phyloP scores from a whole-genome alignment of 2,797 vertebrate species.

The Mycteria americana region DNA sequence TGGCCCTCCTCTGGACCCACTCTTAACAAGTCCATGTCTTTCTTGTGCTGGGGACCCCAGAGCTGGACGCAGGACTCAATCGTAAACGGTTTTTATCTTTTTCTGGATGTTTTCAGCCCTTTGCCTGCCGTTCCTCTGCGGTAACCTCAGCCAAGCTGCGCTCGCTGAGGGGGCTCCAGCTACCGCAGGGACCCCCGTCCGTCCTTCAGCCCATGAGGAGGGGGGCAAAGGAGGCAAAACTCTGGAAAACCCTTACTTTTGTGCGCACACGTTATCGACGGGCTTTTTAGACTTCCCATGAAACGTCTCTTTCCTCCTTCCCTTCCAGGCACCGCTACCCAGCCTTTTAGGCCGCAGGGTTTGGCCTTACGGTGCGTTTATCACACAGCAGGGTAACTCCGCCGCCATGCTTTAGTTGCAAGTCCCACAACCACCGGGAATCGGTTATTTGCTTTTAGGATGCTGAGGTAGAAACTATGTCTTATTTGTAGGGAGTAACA shows the following conservation, averaged over 20 bases:
- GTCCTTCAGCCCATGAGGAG: accelerated
- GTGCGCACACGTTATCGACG: accelerated
- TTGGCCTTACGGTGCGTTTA: accelerated
- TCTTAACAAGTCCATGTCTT: no score
- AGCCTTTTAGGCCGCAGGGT: not conserved
- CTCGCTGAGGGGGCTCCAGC: not conserved
- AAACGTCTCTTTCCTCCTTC: not conserved
- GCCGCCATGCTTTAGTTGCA: accelerated
- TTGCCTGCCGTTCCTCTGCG: not conserved
- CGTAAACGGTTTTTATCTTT: not conserved
- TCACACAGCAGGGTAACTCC: accelerated
- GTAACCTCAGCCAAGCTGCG: not conserved
- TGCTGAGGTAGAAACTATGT: not conserved
- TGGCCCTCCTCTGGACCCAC: not conserved
- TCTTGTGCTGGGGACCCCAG: not conserved
- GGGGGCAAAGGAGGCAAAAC: not conserved
- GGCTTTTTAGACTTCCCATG: not conserved
- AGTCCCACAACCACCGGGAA: accelerated
- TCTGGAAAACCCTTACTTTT: accelerated
- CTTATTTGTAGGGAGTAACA: not conserved
- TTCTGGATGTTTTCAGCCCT: not conserved
- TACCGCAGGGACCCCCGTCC: accelerated
- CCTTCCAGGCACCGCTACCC: not conserved
- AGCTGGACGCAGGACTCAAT: not conserved
- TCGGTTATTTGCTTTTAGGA: not conserved